These are phyloP conservation scores for Argyresthia albistria DNA, from an alignment of 2,888 invertebrate species.

Conservation along the genomic window DNA sequence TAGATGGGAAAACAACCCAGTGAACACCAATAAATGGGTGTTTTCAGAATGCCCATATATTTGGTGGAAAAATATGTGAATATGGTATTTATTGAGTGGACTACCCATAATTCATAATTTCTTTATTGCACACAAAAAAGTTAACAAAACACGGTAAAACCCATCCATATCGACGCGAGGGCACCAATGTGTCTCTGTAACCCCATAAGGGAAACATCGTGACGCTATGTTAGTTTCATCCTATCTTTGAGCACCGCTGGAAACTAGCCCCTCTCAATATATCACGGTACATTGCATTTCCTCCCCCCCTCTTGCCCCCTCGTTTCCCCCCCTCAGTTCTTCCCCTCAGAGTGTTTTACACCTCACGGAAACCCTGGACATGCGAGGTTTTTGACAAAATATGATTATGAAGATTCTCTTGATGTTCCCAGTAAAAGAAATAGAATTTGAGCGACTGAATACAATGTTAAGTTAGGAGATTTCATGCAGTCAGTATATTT, in stretches of 20 bases:
- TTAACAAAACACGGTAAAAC: too few species aligned
- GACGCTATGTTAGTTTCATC: too few species aligned
- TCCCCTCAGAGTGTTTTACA: slow-evolving; percentile 16
- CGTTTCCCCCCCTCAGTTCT: slow-evolving; percentile 11
- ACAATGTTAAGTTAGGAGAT: not conserved
- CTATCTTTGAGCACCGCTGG: slow-evolving; percentile 32
- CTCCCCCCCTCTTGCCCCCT: slow-evolving; percentile 11
- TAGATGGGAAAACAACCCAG: too few species aligned
- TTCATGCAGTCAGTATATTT: not conserved
- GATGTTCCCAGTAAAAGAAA: not conserved
- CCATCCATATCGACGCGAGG: too few species aligned
- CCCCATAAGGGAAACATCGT: too few species aligned
- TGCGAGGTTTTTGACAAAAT: not conserved
- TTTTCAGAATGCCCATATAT: too few species aligned
- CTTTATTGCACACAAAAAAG: too few species aligned
- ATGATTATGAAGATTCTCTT: slow-evolving; percentile 4
- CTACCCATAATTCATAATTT: too few species aligned
- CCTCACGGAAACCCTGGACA: slow-evolving; percentile 12
- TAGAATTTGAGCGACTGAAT: not conserved
- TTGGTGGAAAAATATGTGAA: too few species aligned
- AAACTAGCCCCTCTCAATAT: slow-evolving; percentile 45
- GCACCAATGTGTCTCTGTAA: too few species aligned
- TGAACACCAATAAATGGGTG: too few species aligned
- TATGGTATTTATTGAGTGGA: too few species aligned
- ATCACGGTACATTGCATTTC: slow-evolving; percentile 41